A percentile compares a stretch with the other conserved stretches of the same genome.
phyloP scores from a whole-genome alignment of 2,888 invertebrate genomes.

The Adelphocoris suturalis region DNA sequence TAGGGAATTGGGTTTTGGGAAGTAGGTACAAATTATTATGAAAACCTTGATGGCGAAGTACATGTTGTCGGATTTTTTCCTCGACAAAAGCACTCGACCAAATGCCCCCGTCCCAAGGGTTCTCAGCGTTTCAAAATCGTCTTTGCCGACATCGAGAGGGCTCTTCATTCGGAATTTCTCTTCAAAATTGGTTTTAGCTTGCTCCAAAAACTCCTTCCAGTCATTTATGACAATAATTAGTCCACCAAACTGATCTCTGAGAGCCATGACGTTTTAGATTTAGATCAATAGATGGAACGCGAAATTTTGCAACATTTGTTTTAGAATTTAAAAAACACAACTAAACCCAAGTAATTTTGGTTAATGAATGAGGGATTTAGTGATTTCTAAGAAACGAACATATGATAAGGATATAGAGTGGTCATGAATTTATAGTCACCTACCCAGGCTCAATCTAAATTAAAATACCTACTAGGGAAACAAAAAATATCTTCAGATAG shows the following conservation, averaged over 20 bases:
- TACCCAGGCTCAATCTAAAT: no score
- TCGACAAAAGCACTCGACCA: slow-evolving; percentile 83
- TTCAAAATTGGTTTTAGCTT: slow-evolving; percentile 70
- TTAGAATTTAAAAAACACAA: neutral
- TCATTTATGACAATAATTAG: slow-evolving; percentile 64
- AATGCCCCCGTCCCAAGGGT: slow-evolving; percentile 82
- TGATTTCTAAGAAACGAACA: neutral
- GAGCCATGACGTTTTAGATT: slow-evolving; percentile 38
- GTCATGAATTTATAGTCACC: neutral
- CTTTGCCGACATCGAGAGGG: slow-evolving; percentile 57
- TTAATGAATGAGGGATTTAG: slow-evolving; percentile 1
- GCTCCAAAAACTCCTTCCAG: slow-evolving; percentile 72
- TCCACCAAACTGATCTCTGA: slow-evolving; percentile 70
- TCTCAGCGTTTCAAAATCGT: slow-evolving; percentile 72
- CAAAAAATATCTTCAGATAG: no score
- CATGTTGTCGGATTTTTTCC: slow-evolving; percentile 80
- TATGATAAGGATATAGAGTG: neutral
- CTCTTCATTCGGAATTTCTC: slow-evolving; percentile 68
- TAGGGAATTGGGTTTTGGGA: no score
- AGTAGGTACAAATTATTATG: neutral
- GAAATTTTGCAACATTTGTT: neutral
- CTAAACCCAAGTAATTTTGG: neutral
- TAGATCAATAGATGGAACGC: neutral
- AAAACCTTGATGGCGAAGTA: slow-evolving; percentile 83
- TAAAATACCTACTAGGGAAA: no score